phyloP scores from a whole-genome alignment of 2,888 invertebrate genomes.

The Pedicia rivosa region DNA sequence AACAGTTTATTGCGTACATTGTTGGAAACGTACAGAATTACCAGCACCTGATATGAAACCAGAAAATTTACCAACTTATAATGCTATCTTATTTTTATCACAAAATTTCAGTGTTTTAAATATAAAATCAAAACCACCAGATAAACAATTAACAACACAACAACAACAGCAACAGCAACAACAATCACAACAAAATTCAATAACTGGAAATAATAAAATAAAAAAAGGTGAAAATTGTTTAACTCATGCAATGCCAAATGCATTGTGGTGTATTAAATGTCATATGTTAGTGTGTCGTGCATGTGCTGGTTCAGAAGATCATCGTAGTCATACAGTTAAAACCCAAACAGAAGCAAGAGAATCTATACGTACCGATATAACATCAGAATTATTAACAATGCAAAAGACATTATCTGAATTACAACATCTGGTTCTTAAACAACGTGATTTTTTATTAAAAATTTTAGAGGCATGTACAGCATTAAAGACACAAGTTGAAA shows the following conservation, averaged over 20 bases:
- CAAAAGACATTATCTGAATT: conserved; percentile 52
- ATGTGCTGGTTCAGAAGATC: conserved; percentile 47
- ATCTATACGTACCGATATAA: conserved; percentile 45
- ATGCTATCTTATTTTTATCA: conserved; percentile 46
- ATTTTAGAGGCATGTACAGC: conserved; percentile 58
- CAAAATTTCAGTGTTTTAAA: conserved; percentile 43
- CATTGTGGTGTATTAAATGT: conserved; percentile 54
- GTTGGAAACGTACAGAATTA: conserved; percentile 56
- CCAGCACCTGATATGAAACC: conserved; percentile 45
- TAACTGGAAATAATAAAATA: conserved; percentile 13
- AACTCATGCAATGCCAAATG: conserved; percentile 55
- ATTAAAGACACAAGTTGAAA: conserved; percentile 57
- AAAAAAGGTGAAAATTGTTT: conserved; percentile 42
- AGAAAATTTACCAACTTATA: conserved; percentile 50
- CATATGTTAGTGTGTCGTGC: conserved; percentile 46
- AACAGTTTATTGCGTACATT: conserved; percentile 47
- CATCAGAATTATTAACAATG: conserved; percentile 48
- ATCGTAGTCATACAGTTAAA: conserved; percentile 49
- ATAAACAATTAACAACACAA: conserved; percentile 21
- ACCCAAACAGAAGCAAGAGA: conserved; percentile 50
- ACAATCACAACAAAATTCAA: conserved; percentile 9
- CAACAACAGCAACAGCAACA: conserved; percentile 15
- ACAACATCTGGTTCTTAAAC: conserved; percentile 50
- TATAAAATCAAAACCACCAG: conserved; percentile 31
- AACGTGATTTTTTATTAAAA: conserved; percentile 53